Evolutionary conservation across 2,797 vertebrate species (phyloP), one percentile per base, ranked within the genome.

Genomic region (Zenarchopterus dispar): DNA sequence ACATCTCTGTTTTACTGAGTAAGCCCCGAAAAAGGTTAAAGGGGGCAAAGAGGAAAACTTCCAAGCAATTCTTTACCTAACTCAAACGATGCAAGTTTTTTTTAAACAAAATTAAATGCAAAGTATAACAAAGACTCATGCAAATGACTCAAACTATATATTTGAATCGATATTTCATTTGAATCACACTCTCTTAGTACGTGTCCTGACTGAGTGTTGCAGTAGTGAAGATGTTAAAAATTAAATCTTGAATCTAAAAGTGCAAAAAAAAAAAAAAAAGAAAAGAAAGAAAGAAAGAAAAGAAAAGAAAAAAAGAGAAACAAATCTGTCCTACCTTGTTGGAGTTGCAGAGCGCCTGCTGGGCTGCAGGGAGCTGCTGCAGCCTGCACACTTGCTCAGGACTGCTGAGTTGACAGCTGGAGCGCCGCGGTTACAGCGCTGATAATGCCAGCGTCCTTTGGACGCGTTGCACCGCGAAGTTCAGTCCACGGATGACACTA

Each of bases 271-370:
- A n/a, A n/a, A n/a, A n/a, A n/a, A n/a, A n/a, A n/a, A n/a, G n/a
- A n/a, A n/a, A n/a, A n/a, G n/a, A n/a, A n/a, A n/a, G n/a, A n/a
- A n/a, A n/a, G n/a, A n/a, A n/a, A n/a, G n/a, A n/a, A n/a, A n/a
- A n/a, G n/a, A n/a, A n/a, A n/a, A n/a, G n/a, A n/a, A n/a, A n/a
- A n/a, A n/a, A n/a, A n/a, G n/a, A n/a, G n/a, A n/a, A n/a, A n/a
- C n/a, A 6, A 23, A 33, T 1, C 2, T 5, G 65, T 36, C 77
- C 60, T 81, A 88, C 84, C 80, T 84, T 57, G 51, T 0, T 1
- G 11, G 56, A 43, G 22, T 15, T 70, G 70, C 58, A 55, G 48
- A 28, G 42, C n/a, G 24, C 44, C 41, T 19, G 36, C 53, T 3
- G 21, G 21, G 18, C 15, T 67, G 75, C 58, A 61, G 62, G 13